Conservation (phyloP, 2,113 vertebrate species). For the Clarias magur region DNA sequence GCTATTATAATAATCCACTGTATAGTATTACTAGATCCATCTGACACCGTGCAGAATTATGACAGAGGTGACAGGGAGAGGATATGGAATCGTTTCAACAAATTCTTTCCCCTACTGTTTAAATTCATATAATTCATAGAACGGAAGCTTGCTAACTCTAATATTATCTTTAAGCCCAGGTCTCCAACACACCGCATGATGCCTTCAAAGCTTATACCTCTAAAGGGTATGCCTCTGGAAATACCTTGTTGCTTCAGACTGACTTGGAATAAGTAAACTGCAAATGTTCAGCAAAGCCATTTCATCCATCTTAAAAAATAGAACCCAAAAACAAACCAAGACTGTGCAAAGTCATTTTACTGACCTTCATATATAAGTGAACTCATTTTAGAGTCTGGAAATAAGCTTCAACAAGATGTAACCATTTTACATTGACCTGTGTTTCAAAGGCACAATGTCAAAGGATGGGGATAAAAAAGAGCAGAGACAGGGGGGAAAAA, state of each 20-base stretch:
- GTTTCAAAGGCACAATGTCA: slow-evolving; percentile 51
- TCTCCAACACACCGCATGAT: slow-evolving; percentile 1
- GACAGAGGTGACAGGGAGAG: slow-evolving; percentile 29
- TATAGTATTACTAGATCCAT: slow-evolving; percentile 44
- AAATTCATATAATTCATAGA: neutral
- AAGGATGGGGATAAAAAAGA: slow-evolving; percentile 24
- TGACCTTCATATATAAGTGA: slow-evolving; percentile 22
- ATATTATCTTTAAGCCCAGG: slow-evolving; percentile 1
- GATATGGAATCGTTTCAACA: neutral
- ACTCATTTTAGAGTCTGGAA: slow-evolving; percentile 20
- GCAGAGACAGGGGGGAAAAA: slow-evolving; percentile 35
- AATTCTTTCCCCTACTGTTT: neutral
- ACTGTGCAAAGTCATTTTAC: slow-evolving; percentile 21
- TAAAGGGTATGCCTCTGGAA: neutral
- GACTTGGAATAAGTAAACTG: slow-evolving; percentile 17
- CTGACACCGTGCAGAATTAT: slow-evolving; percentile 30
- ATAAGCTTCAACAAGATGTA: slow-evolving; percentile 49
- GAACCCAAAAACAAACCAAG: neutral
- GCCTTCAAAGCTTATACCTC: slow-evolving; percentile 1
- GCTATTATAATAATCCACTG: slow-evolving; percentile 45
- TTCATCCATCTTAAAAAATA: slow-evolving; percentile 1
- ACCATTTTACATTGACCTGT: slow-evolving; percentile 48
- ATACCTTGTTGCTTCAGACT: slow-evolving; percentile 14
- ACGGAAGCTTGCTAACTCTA: neutral
- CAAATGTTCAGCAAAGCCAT: neutral